Percentiles rank a stretch among this genome's conserved stretches.
Conservation (phyloP, 2,797 vertebrate species). For the Trematomus bernacchii region DNA sequence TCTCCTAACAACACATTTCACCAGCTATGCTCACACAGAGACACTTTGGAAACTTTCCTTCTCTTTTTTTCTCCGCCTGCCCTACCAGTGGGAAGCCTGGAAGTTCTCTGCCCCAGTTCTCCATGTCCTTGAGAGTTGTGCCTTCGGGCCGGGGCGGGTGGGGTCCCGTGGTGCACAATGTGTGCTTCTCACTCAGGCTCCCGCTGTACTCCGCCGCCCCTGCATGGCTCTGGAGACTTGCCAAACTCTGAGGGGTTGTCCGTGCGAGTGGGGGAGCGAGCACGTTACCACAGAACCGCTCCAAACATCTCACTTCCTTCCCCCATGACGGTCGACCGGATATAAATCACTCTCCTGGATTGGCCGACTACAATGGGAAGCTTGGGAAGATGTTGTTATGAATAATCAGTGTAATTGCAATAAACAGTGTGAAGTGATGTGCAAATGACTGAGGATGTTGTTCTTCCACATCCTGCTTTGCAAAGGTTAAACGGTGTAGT, state of each 20-base stretch:
- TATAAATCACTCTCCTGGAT: constrained; percentile 77
- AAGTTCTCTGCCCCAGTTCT: constrained; percentile 88
- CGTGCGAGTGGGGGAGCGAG: constrained; percentile 58
- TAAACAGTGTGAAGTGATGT: constrained; percentile 75
- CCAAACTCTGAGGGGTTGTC: constrained; percentile 86
- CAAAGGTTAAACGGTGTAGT: constrained; percentile 62
- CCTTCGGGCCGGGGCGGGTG: constrained; percentile 85
- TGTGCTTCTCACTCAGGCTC: constrained; percentile 84
- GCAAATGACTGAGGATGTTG: constrained; percentile 64
- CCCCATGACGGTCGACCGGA: constrained; percentile 60
- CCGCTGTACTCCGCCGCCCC: constrained; percentile 81
- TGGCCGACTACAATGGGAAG: constrained; percentile 60
- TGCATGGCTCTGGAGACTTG: constrained; percentile 85
- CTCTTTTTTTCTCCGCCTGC: constrained; percentile 68
- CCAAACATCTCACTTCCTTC: constrained; percentile 69
- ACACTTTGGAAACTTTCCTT: constrained; percentile 73
- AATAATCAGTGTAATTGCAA: constrained; percentile 75
- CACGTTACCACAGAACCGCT: constrained; percentile 56
- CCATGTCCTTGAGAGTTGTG: constrained; percentile 89
- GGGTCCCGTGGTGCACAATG: constrained; percentile 87
- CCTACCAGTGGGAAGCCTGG: constrained; percentile 79
- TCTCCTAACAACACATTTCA: constrained; percentile 39
- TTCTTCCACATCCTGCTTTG: constrained; percentile 53
- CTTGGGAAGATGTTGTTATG: constrained; percentile 67
- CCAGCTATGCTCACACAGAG: constrained; percentile 48